These are phyloP conservation scores for Lasioglossum pauxillum DNA, from an alignment of 2,888 invertebrate species.

Conservation along the genomic window DNA sequence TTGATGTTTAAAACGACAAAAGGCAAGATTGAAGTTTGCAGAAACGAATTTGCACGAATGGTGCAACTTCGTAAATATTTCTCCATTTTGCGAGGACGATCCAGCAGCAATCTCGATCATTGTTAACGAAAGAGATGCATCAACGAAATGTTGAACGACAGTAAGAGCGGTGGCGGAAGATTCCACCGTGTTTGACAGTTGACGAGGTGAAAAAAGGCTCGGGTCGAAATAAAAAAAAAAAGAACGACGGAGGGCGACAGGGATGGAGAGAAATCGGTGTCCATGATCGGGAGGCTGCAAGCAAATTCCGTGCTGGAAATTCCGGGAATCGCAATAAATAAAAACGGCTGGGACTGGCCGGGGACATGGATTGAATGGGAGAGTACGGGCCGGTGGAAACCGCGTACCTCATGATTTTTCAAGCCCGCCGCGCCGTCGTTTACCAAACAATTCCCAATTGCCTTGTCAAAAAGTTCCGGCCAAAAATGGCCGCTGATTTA, in stretches of 20 bases:
- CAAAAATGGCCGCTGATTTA: conserved; percentile 81
- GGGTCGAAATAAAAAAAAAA: not conserved
- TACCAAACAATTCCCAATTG: conserved; percentile 83
- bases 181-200: not conserved
- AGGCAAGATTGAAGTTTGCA: not conserved
- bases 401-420: conserved; percentile 75
- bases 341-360: conserved; percentile 55
- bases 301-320: conserved; percentile 63
- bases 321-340: conserved; percentile 66
- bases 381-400: conserved; percentile 61
- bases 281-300: conserved; percentile 35
- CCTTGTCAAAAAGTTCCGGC: conserved; percentile 82
- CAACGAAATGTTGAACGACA: not conserved
- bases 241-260: not conserved
- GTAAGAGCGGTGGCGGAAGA: not conserved
- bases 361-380: conserved; percentile 68
- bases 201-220: not conserved
- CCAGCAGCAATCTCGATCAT: not conserved
- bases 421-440: conserved; percentile 72
- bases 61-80: too few species aligned
- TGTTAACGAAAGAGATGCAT: not conserved
- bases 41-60: too few species aligned
- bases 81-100: not conserved
- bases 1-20: too few species aligned
- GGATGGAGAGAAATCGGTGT: conserved; percentile 32